Evolutionary conservation across 2,797 vertebrate genomes (phyloP).

Genomic region (Rhinophrynus dorsalis): DNA sequence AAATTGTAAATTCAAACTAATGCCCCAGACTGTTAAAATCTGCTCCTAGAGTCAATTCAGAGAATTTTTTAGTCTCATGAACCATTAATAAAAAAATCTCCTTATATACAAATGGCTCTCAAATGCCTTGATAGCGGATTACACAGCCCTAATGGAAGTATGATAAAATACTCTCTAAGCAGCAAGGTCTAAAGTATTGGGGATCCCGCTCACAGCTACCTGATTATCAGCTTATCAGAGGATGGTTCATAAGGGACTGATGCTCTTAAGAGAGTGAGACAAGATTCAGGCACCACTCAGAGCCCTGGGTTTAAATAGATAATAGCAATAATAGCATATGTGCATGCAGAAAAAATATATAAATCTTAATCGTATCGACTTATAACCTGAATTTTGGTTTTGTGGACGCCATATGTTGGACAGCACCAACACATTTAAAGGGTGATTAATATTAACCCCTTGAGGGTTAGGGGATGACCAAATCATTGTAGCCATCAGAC

Average conservation of each 20-base stretch:
- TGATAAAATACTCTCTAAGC: constrained; percentile 61
- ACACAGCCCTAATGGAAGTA: constrained; percentile 71
- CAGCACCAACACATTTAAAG: neutral
- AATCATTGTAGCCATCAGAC: too few species aligned
- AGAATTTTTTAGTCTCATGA: constrained; percentile 65
- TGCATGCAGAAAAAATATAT: neutral
- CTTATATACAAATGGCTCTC: constrained; percentile 71
- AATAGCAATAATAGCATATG: neutral
- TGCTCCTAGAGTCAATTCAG: constrained; percentile 61
- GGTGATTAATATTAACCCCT: too few species aligned
- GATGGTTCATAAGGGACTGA: constrained; percentile 58
- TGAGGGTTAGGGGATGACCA: too few species aligned
- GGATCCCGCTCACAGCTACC: constrained; percentile 55
- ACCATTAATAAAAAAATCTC: constrained; percentile 80
- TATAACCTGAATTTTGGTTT: neutral
- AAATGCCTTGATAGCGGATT: constrained; percentile 74
- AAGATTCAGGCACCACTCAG: neutral
- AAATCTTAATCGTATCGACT: constrained; percentile 20
- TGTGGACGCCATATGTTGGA: constrained; percentile 21
- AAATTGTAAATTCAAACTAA: constrained; percentile 35
- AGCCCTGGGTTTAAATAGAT: constrained; percentile 33
- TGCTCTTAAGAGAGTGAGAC: constrained; percentile 31
- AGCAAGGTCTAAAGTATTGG: constrained; percentile 59
- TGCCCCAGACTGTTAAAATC: constrained; percentile 54
- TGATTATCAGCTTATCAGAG: constrained; percentile 69